Percentiles rank a stretch among this genome's conserved stretches.
phyloP scores from a whole-genome alignment of 2,113 vertebrate genomes.

The Chaetorhynchus papuensis region DNA sequence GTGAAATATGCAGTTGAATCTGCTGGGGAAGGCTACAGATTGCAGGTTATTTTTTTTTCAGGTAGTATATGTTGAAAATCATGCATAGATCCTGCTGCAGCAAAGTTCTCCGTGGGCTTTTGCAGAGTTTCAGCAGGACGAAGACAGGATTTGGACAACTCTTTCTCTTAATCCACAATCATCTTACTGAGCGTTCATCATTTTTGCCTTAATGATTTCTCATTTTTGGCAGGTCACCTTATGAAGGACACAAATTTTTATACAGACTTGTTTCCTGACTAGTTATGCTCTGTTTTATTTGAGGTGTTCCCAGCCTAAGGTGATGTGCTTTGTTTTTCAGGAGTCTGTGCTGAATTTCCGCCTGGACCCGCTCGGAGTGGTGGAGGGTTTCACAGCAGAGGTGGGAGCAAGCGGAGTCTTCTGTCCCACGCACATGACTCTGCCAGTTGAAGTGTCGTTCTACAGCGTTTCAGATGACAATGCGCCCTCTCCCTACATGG shows the following conservation, averaged over 20 bases:
- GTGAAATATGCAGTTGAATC: not conserved
- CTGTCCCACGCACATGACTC: conserved; percentile 95
- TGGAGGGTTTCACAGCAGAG: conserved; percentile 94
- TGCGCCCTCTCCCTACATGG: conserved; percentile 98
- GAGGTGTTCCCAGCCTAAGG: not conserved
- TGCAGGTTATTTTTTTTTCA: not conserved
- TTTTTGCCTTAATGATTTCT: not conserved
- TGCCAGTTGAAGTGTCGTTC: conserved; percentile 96
- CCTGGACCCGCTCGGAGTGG: conserved; percentile 86
- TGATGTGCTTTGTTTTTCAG: conserved; percentile 61
- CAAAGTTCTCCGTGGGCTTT: not conserved
- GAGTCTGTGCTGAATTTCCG: conserved; percentile 97
- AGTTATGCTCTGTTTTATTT: not conserved
- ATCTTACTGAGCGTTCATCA: not conserved
- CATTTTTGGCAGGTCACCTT: not conserved
- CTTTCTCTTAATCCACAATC: not conserved
- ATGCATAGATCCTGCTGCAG: not conserved
- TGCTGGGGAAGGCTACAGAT: not conserved
- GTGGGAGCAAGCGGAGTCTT: conserved; percentile 96
- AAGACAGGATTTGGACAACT: not conserved
- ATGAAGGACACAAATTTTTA: not conserved
- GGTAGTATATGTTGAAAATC: not conserved
- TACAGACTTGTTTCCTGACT: not conserved
- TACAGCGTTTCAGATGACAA: conserved; percentile 98
- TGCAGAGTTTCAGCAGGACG: not conserved